Percentiles rank a stretch among this genome's conserved stretches.
Evolutionary conservation across 2,113 vertebrate genomes (phyloP).

Genomic region (Asarcornis scutulata): DNA sequence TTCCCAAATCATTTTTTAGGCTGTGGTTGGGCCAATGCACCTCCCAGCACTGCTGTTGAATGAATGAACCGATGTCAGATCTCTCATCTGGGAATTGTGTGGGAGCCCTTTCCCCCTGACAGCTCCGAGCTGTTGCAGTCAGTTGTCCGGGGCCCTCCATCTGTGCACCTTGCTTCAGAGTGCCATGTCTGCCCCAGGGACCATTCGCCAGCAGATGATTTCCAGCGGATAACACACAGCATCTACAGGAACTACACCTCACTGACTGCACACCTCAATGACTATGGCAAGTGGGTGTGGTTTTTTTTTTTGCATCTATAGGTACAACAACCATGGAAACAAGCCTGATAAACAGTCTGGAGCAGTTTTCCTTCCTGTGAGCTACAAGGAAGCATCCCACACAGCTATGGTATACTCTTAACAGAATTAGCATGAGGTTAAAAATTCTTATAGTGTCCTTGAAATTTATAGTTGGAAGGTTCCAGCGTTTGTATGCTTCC

Average conservation of each 20-base stretch:
- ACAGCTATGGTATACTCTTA: neutral
- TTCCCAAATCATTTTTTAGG: neutral
- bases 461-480: conserved; percentile 19
- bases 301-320: neutral
- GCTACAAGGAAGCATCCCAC: neutral
- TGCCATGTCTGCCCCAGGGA: accelerated
- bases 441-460: conserved; percentile 2
- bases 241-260: neutral
- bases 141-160: neutral
- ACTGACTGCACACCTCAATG: neutral
- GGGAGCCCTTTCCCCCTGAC: neutral
- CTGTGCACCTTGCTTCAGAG: neutral
- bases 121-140: neutral
- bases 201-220: neutral
- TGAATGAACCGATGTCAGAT: neutral
- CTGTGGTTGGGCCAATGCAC: neutral
- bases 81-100: neutral
- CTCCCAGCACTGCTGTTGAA: neutral
- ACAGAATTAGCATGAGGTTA: neutral
- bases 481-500: neutral
- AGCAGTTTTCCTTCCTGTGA: neutral
- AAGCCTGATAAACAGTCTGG: neutral
- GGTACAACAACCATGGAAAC: neutral
- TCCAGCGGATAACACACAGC: neutral
- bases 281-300: neutral